These are phyloP conservation scores for Lineus longissimus DNA, from an alignment of 1,140 invertebrate genomes.

Conservation along the genomic window DNA sequence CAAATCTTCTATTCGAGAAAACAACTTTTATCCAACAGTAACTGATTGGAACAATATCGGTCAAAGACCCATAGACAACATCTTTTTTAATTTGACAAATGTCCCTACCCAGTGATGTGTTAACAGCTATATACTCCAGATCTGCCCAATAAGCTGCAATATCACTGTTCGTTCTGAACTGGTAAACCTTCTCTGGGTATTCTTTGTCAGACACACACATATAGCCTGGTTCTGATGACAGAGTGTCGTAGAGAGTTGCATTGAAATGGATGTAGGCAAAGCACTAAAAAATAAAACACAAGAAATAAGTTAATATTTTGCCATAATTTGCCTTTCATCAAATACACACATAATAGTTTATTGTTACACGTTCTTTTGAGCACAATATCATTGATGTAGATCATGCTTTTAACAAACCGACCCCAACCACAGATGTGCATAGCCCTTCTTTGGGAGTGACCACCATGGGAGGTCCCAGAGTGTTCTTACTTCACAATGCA, in stretches of 20 bases:
- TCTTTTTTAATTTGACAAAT: too few relatives aligned
- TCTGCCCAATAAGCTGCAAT: constrained; percentile 72
- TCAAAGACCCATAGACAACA: too few relatives aligned
- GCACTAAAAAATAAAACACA: constrained; percentile 38
- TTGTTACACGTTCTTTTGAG: too few relatives aligned
- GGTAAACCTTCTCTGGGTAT: constrained; percentile 59
- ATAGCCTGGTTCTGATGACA: constrained; percentile 62
- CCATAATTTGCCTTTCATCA: background rate
- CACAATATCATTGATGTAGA: too few relatives aligned
- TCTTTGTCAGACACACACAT: constrained; percentile 59
- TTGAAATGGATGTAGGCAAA: constrained; percentile 69
- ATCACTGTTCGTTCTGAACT: constrained; percentile 59
- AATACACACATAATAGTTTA: background rate
- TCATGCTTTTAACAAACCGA: too few relatives aligned
- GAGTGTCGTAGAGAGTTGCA: constrained; percentile 65
- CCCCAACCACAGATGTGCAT: too few relatives aligned
- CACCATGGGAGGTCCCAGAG: too few relatives aligned
- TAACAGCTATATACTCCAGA: constrained; percentile 65
- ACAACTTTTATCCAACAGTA: too few relatives aligned
- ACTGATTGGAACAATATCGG: too few relatives aligned
- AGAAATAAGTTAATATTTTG: background rate
- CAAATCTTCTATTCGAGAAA: too few relatives aligned
- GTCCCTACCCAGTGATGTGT: constrained; percentile 66
- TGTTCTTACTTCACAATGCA: too few relatives aligned
- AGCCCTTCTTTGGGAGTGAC: too few relatives aligned